These are phyloP conservation scores for Aphodius granarius DNA, from an alignment of 2,888 invertebrate species.

Conservation along the genomic window DNA sequence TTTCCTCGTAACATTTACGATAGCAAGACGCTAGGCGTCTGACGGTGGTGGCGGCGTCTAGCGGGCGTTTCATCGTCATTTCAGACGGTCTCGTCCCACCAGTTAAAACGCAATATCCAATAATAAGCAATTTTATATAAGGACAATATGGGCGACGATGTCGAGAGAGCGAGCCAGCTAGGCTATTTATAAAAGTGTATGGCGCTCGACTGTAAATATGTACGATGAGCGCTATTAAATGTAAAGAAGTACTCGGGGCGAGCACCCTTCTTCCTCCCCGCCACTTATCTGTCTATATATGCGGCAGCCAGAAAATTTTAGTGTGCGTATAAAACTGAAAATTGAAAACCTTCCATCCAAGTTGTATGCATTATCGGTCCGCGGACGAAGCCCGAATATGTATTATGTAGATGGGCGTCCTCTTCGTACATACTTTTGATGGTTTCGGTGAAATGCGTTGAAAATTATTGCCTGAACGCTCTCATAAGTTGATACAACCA, in stretches of 20 bases:
- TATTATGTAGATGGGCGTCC: constrained; percentile 9
- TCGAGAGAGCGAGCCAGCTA: neutral
- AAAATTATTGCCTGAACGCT: neutral
- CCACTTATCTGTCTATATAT: neutral
- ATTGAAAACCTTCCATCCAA: constrained; percentile 4
- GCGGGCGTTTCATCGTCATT: neutral
- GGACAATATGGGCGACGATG: constrained; percentile 8
- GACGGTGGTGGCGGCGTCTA: neutral
- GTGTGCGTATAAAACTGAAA: constrained; percentile 11
- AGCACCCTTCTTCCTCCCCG: neutral
- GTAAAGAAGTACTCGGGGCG: constrained; percentile 5
- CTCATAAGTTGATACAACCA: neutral
- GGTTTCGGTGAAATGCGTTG: neutral
- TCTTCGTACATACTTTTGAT: neutral
- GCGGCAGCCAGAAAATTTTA: constrained; percentile 1
- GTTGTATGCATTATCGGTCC: constrained; percentile 3
- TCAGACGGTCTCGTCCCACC: neutral
- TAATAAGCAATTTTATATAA: constrained; percentile 15
- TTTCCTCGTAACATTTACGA: constrained; percentile 8
- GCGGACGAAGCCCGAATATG: constrained; percentile 1
- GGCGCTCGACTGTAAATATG: constrained; percentile 15
- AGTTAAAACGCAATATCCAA: constrained; percentile 14
- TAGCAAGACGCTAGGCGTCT: neutral
- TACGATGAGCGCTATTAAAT: constrained; percentile 11
- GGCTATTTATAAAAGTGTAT: constrained; percentile 10